Evolutionary conservation across 2,113 vertebrate species (phyloP), one percentile per base, ranked within the genome.

Genomic region (Prunella himalayana): DNA sequence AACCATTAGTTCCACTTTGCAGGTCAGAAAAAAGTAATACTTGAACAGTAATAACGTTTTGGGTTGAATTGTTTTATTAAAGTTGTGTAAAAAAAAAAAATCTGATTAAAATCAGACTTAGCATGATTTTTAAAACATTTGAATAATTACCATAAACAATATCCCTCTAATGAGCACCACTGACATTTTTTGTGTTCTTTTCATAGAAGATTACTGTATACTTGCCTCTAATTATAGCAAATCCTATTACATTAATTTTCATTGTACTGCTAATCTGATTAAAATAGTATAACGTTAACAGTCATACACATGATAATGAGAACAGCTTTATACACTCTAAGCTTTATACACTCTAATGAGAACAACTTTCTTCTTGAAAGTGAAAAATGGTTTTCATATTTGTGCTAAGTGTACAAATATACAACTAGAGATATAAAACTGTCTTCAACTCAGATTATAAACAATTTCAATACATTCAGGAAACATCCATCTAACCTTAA

Each of bases 181-280:
- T 57, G 78, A 83, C 37, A 77, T 64, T 73, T 87, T 90, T 81
- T 60, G 49, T 91, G 14, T 82, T 93, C 72, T 92, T 91, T 95
- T 95, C 75, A 90, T 50, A 91, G 72, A 21, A 91, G 92, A 90
- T 90, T 81, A 88, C 75, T 94, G 83, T 91, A 80, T 76, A 82
- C n/a, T 95, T 94, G 86, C 76, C 86, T 86, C 78, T 93, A 97
- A 96, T 81, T 79, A 94, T 71, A 95, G 89, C 69, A 97, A 97
- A 97, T 96, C 96, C 92, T 94, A 88, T 96, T 97, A 94, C 68
- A 92, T 91, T 86, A 69, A 93, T 90, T 93, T 96, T 79, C 71
- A 82, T 96, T 93, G 88, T 95, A 63, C 44, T 72, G 63, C 49
- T 97, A 97, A 97, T 96, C 83, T 91, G 90, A 96, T 96, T 96